Percentiles rank a stretch among this genome's conserved stretches.
These are phyloP conservation scores for Trachythela sp. DNA, from an alignment of 64 coral and sea anemone genomes.

Conservation along the genomic window DNA sequence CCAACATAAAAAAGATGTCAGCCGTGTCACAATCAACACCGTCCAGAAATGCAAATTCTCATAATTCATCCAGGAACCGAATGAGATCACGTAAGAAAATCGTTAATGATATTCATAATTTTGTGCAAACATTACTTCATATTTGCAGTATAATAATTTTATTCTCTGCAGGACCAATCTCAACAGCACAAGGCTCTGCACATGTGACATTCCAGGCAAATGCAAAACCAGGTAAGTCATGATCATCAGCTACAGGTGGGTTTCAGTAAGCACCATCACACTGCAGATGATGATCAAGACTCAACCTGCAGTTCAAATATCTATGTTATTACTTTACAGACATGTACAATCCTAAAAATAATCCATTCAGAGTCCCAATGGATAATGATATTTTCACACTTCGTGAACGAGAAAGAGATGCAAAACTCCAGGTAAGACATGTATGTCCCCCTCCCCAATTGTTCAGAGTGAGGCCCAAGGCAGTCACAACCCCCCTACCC, in stretches of 20 bases:
- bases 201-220: constrained; percentile 9
- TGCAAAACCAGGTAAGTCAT: background rate
- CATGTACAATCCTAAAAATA: background rate
- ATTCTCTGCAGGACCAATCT: background rate
- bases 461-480: no score
- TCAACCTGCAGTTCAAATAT: no score
- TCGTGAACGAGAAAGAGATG: constrained; percentile 6
- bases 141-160: no score
- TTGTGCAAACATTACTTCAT: background rate
- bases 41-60: background rate
- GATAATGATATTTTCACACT: constrained; percentile 27
- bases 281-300: no score
- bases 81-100: background rate
- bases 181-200: background rate
- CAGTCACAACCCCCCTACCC: no score
- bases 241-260: no score
- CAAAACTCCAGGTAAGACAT: background rate
- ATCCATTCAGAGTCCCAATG: background rate
- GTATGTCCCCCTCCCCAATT: no score
- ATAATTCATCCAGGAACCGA: background rate
- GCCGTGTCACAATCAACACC: background rate
- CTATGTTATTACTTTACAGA: no score
- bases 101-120: background rate
- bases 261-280: background rate
- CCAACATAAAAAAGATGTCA: background rate